Conservation (phyloP, 2,797 vertebrate species). For the Pampus argenteus region DNA sequence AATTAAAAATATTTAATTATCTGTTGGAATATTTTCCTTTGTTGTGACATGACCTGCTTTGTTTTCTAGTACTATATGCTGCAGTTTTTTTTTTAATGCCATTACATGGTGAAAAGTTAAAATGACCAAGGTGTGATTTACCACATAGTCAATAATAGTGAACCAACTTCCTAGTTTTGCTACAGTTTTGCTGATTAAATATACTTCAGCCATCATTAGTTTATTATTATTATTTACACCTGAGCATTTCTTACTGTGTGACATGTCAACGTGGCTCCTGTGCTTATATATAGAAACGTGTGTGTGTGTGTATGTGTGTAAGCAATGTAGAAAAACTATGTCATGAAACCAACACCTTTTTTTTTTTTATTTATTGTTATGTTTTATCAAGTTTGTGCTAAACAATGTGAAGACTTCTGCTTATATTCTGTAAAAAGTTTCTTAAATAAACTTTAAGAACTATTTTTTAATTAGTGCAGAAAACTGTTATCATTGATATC, state of each 20-base stretch:
- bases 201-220: not conserved
- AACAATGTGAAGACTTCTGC: not conserved
- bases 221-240: not conserved
- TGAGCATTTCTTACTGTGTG: not conserved
- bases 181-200: too few relatives aligned
- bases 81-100: not conserved
- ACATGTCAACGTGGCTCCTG: not conserved
- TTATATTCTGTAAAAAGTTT: conserved; percentile 18
- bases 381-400: conserved; percentile 18
- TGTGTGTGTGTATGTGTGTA: not conserved
- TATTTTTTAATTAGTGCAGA: not conserved
- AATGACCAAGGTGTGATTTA: too few relatives aligned
- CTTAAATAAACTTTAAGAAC: conserved; percentile 52
- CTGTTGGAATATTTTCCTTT: not conserved
- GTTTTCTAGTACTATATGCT: not conserved
- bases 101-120: not conserved
- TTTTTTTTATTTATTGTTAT: conserved; percentile 30
- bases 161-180: too few relatives aligned
- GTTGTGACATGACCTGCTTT: not conserved
- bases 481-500: not conserved
- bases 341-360: conserved; percentile 22
- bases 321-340: not conserved
- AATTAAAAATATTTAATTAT: not conserved
- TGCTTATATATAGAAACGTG: too few relatives aligned
- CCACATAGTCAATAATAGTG: not conserved